These are phyloP conservation scores for Amniataba percoides DNA, from an alignment of 2,797 vertebrate genomes.

Conservation along the genomic window DNA sequence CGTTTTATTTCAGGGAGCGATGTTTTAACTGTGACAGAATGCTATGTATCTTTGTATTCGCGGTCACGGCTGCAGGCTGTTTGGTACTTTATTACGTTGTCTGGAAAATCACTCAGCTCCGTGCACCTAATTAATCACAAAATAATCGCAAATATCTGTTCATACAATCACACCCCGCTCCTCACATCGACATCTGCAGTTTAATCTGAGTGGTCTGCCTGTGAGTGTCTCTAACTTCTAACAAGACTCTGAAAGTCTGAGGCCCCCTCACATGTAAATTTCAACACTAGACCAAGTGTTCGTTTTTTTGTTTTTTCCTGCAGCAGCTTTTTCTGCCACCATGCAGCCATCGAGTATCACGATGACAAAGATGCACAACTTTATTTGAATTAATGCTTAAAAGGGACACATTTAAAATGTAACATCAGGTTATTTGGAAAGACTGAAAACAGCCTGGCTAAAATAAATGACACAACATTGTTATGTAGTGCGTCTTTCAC, in stretches of 20 bases:
- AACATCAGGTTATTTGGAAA: background rate
- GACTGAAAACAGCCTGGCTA: background rate
- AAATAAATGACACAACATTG: background rate
- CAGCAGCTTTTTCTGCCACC: background rate
- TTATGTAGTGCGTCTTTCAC: background rate
- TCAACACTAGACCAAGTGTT: background rate
- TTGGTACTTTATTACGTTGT: background rate
- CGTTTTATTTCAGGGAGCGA: conserved; percentile 15
- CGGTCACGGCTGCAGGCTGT: conserved; percentile 20
- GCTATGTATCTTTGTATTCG: background rate
- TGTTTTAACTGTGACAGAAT: conserved; percentile 31
- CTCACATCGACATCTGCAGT: too few relatives aligned
- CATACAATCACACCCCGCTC: too few relatives aligned
- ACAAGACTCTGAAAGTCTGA: background rate
- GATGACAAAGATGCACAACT: background rate
- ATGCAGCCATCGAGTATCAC: background rate
- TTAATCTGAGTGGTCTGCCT: background rate
- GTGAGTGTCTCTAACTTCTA: background rate
- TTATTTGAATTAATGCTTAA: background rate
- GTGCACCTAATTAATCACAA: background rate
- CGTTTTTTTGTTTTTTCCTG: background rate
- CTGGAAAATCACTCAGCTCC: conserved; percentile 7
- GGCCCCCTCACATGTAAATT: background rate
- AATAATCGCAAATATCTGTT: too few relatives aligned
- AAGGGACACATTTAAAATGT: background rate